A percentile compares a stretch with the other conserved stretches of the same genome.
Conservation (phyloP, 2,797 vertebrate species). For the Lepus oiostolus region DNA sequence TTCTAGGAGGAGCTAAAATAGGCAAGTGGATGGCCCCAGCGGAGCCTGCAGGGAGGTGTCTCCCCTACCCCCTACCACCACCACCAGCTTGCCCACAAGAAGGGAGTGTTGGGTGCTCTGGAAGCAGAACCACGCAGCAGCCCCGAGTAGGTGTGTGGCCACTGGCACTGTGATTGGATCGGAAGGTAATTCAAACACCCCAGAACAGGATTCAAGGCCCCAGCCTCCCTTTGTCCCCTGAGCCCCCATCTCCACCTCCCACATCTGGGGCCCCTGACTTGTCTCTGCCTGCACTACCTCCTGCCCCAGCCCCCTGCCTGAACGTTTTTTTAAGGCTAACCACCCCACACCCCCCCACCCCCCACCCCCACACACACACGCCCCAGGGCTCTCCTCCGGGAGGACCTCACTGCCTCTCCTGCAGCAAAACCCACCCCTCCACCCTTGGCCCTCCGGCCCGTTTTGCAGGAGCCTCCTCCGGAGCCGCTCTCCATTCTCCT, state of each 20-base stretch:
- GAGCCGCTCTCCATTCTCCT: neutral
- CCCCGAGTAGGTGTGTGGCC: neutral
- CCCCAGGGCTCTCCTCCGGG: neutral
- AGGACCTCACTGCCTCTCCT: neutral
- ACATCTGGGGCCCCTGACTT: neutral
- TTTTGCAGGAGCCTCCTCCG: neutral
- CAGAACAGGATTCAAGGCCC: neutral
- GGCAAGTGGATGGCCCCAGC: neutral
- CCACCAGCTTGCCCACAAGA: neutral
- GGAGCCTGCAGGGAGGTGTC: neutral
- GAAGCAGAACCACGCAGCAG: neutral
- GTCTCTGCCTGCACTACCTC: neutral
- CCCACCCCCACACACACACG: neutral
- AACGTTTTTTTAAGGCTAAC: neutral
- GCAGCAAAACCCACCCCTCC: neutral
- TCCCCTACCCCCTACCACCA: neutral
- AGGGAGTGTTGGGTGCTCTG: neutral
- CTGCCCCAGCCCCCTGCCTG: neutral
- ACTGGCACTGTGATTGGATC: neutral
- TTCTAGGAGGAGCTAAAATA: neutral
- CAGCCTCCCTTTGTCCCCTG: neutral
- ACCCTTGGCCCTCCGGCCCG: neutral
- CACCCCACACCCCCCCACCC: neutral
- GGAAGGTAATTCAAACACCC: neutral
- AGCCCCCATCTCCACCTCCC: neutral